A percentile compares a stretch with the other conserved stretches of the same genome.
phyloP scores from a whole-genome alignment of 2,888 invertebrate genomes.

The Hypena proboscidalis region DNA sequence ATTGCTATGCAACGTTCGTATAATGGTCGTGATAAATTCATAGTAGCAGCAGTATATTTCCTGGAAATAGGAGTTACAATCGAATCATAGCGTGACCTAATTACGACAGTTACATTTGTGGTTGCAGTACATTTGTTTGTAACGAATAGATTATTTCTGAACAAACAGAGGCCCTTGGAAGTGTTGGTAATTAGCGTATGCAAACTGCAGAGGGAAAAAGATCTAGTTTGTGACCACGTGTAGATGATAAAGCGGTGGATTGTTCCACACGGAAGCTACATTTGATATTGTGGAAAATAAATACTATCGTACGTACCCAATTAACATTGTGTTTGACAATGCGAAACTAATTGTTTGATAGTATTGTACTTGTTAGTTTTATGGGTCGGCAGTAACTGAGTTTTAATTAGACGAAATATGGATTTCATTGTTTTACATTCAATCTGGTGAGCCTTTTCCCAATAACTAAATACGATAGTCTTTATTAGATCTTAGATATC shows the following conservation, averaged over 20 bases:
- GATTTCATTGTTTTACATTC: too few relatives aligned
- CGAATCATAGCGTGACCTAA: slow-evolving; percentile 52
- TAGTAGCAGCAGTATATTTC: slow-evolving; percentile 48
- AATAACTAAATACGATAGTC: too few relatives aligned
- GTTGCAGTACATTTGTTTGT: slow-evolving; percentile 46
- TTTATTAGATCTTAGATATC: too few relatives aligned
- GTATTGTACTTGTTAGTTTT: slow-evolving; percentile 17
- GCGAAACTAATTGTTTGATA: slow-evolving; percentile 51
- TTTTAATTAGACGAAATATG: too few relatives aligned
- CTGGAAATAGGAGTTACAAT: slow-evolving; percentile 57
- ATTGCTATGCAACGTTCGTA: slow-evolving; percentile 39
- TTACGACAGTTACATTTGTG: slow-evolving; percentile 47
- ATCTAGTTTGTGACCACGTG: slow-evolving; percentile 65
- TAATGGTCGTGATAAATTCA: slow-evolving; percentile 53
- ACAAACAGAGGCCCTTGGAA: slow-evolving; percentile 51
- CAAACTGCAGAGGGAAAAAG: slow-evolving; percentile 53
- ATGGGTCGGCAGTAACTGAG: too few relatives aligned
- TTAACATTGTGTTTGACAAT: slow-evolving; percentile 48
- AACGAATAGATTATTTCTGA: slow-evolving; percentile 47
- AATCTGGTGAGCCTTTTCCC: too few relatives aligned
- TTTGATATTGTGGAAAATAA: slow-evolving; percentile 38
- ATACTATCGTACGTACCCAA: slow-evolving; percentile 47
- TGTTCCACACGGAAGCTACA: slow-evolving; percentile 50
- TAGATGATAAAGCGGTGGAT: slow-evolving; percentile 55
- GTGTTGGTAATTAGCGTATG: slow-evolving; percentile 55